Conservation (phyloP, 1,140 invertebrate genomes). For the Archegozetes longisetosus region DNA sequence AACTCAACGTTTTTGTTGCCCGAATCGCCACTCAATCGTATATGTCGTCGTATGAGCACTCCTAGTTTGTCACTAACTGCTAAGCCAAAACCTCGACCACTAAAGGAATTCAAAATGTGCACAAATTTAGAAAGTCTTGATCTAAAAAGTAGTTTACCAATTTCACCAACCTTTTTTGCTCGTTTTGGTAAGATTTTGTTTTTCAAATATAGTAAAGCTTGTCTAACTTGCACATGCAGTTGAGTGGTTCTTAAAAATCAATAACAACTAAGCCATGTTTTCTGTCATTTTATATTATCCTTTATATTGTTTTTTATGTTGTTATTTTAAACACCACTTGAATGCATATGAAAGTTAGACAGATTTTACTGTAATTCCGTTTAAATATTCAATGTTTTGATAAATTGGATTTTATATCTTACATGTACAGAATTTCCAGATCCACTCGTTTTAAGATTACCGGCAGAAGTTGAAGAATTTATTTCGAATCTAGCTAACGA, state of each 20-base stretch:
- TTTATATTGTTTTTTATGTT: no score
- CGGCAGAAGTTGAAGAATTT: conserved; percentile 11
- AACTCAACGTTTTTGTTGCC: neutral
- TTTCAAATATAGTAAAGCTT: no score
- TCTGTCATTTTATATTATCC: neutral
- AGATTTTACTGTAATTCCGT: neutral
- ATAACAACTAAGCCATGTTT: no score
- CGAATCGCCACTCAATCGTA: neutral
- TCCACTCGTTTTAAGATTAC: conserved; percentile 2
- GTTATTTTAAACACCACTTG: neutral
- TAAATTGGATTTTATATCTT: neutral
- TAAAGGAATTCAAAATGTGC: conserved; percentile 17
- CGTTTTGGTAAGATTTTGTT: conserved; percentile 10
- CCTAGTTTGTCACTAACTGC: conserved; percentile 11
- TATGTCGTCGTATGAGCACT: conserved; percentile 21
- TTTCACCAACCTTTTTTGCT: conserved; percentile 21
- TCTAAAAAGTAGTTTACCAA: conserved; percentile 21
- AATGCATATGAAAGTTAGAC: no score
- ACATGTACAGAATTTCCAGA: conserved; percentile 9
- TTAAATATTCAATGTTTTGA: neutral
- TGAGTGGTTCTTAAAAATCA: no score
- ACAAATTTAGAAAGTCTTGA: conserved; percentile 22
- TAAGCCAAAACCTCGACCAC: conserved; percentile 9
- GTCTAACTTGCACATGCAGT: no score
- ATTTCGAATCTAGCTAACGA: conserved; percentile 8